Conservation (phyloP, 1,140 invertebrate species). For the Heliconius hermathena region DNA sequence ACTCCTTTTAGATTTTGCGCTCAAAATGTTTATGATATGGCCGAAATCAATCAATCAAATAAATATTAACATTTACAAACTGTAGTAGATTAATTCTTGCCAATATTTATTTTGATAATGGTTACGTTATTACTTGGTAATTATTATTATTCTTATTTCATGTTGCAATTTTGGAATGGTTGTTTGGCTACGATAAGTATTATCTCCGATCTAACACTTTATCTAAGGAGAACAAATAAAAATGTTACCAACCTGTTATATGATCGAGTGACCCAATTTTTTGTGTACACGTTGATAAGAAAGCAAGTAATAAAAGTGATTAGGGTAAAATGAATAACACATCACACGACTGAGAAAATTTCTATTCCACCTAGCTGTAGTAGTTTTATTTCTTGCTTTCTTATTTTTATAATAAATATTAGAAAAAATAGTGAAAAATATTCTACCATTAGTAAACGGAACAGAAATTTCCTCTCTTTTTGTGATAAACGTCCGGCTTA, state of each 20-base stretch:
- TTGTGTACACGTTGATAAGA: constrained; percentile 74
- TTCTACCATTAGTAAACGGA: constrained; percentile 67
- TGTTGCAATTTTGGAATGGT: constrained; percentile 34
- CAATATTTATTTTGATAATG: too few species aligned
- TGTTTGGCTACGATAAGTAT: constrained; percentile 16
- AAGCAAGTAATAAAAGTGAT: constrained; percentile 74
- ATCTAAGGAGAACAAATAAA: constrained; percentile 50
- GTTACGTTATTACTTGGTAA: neutral
- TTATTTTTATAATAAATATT: constrained; percentile 53
- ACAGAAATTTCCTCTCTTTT: constrained; percentile 79
- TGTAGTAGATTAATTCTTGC: neutral
- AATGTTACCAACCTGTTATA: constrained; percentile 62
- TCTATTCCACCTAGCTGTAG: constrained; percentile 76
- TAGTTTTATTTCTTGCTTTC: constrained; percentile 74
- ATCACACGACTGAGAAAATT: constrained; percentile 79
- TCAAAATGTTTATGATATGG: too few species aligned
- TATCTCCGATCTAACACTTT: constrained; percentile 37
- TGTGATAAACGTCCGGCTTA: constrained; percentile 19
- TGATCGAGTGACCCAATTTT: constrained; percentile 57
- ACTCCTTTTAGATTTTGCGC: too few species aligned
- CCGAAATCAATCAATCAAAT: too few species aligned
- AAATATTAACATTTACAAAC: neutral
- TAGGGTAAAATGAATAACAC: constrained; percentile 60
- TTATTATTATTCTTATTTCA: constrained; percentile 19
- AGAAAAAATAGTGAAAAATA: constrained; percentile 48